A percentile compares a stretch with the other conserved stretches of the same genome.
Conservation (phyloP, 2,888 invertebrate genomes). For the Troides aeacus region DNA sequence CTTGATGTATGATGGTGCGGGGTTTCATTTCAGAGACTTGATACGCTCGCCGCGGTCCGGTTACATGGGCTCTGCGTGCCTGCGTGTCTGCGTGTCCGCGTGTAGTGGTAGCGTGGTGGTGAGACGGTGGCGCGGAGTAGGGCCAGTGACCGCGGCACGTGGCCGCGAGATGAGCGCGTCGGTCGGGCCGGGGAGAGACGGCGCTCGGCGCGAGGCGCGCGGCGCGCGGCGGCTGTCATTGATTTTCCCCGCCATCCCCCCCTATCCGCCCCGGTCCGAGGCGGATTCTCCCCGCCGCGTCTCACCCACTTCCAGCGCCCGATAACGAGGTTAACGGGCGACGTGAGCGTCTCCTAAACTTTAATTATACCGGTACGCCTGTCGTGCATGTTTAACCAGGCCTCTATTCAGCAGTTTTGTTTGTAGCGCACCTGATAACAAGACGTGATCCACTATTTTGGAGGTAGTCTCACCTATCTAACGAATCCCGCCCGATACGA, state of each 20-base stretch:
- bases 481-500: constrained; percentile 60
- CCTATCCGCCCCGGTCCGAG: constrained; percentile 54
- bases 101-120: constrained; percentile 34
- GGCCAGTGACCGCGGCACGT: constrained; percentile 79
- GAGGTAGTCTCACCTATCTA: constrained; percentile 59
- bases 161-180: constrained; percentile 77
- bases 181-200: constrained; percentile 75
- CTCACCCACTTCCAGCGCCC: constrained; percentile 80
- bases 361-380: constrained; percentile 80
- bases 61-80: constrained; percentile 10
- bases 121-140: constrained; percentile 48
- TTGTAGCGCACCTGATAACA: constrained; percentile 74
- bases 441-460: constrained; percentile 63
- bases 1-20: constrained; percentile 33
- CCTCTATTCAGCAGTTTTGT: constrained; percentile 76
- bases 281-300: constrained; percentile 68
- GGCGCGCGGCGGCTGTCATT: constrained; percentile 78
- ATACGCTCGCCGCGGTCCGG: constrained; percentile 9
- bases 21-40: constrained; percentile 26
- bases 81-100: too few species aligned
- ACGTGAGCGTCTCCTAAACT: constrained; percentile 81
- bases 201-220: constrained; percentile 62
- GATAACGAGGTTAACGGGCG: constrained; percentile 81
- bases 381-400: constrained; percentile 78
- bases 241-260: constrained; percentile 68